A percentile compares a stretch with the other conserved stretches of the same genome.
phyloP scores from a whole-genome alignment of 92 coral and sea anemone species.

The Blastomussa wellsi region DNA sequence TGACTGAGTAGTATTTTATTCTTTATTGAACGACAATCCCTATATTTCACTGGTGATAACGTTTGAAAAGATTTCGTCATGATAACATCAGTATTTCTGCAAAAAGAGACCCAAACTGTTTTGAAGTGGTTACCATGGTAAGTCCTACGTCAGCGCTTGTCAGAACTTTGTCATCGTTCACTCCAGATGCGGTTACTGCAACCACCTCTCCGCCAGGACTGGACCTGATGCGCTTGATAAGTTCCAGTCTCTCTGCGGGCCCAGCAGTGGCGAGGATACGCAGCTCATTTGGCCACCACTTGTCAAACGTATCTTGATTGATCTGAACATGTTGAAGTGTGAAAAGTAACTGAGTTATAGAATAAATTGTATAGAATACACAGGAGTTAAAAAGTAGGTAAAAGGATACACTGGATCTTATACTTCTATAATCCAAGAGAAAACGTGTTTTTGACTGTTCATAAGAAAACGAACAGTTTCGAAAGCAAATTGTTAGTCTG shows the following conservation, averaged over 20 bases:
- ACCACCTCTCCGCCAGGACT: constrained; percentile 75
- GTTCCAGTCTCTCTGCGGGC: constrained; percentile 55
- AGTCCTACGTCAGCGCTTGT: constrained; percentile 83
- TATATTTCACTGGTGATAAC: neutral
- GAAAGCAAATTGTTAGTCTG: neutral
- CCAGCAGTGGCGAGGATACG: constrained; percentile 79
- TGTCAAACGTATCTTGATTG: constrained; percentile 58
- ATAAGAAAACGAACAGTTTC: neutral
- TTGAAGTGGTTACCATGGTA: constrained; percentile 65
- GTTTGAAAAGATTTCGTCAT: neutral
- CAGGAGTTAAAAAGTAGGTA: neutral
- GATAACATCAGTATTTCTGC: neutral
- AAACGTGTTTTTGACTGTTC: neutral
- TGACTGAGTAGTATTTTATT: too few relatives aligned
- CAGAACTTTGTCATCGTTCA: constrained; percentile 76
- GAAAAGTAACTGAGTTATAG: neutral
- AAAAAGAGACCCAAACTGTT: neutral
- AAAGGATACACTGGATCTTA: neutral
- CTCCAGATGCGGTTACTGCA: constrained; percentile 86
- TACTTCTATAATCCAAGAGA: too few relatives aligned
- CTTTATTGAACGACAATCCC: neutral
- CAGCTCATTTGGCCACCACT: constrained; percentile 76
- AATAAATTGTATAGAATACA: neutral
- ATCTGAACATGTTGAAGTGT: constrained; percentile 19
- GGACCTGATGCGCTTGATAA: constrained; percentile 55